phyloP scores from a whole-genome alignment of 2,113 vertebrate species.

The Hippocampus zosterae region DNA sequence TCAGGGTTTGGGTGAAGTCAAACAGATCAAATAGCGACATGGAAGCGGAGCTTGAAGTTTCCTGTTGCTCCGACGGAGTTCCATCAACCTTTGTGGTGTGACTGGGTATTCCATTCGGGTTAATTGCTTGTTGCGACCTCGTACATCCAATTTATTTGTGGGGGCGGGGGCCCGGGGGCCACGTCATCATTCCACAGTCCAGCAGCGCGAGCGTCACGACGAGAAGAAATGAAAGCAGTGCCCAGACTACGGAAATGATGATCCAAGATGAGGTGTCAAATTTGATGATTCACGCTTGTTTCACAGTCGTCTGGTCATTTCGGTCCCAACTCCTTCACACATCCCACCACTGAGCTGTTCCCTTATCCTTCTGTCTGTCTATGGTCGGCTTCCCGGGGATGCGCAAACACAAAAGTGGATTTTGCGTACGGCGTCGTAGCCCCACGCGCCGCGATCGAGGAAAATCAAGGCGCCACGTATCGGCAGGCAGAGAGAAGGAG shows the following conservation, averaged over 20 bases:
- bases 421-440: slow-evolving; percentile 22
- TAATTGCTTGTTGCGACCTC: too few relatives aligned
- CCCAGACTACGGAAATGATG: slow-evolving; percentile 27
- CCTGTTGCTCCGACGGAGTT: neutral
- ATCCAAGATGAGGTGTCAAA: slow-evolving; percentile 35
- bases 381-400: slow-evolving; percentile 35
- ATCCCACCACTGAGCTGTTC: slow-evolving; percentile 63
- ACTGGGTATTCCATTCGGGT: too few relatives aligned
- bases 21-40: too few relatives aligned
- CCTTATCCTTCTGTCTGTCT: slow-evolving; percentile 47
- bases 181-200: neutral
- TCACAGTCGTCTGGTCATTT: slow-evolving; percentile 57
- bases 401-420: slow-evolving; percentile 35
- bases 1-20: too few relatives aligned
- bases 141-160: neutral
- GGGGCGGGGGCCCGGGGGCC: too few relatives aligned
- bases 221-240: neutral
- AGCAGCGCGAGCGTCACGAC: neutral
- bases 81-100: neutral
- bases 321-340: slow-evolving; percentile 60
- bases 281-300: slow-evolving; percentile 52
- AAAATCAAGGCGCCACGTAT: slow-evolving; percentile 4
- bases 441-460: slow-evolving; percentile 7
- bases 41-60: neutral
- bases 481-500: slow-evolving; percentile 4